Evolutionary conservation across 2,888 invertebrate species (phyloP).

Genomic region (Vandiemenella viatica): DNA sequence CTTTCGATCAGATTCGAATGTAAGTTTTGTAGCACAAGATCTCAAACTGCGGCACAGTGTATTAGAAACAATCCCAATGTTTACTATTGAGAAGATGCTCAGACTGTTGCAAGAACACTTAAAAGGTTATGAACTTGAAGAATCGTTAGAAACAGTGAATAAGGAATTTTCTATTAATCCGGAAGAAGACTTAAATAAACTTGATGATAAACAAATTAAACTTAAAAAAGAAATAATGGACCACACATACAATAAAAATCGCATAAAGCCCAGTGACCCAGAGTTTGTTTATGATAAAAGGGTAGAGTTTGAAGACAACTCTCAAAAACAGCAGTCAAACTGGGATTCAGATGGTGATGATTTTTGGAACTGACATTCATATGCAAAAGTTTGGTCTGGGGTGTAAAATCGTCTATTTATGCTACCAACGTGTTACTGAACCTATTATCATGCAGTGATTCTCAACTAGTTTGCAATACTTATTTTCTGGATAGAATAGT

Average conservation of each 20-base stretch:
- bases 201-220: slow-evolving; percentile 27
- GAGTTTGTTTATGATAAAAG: slow-evolving; percentile 33
- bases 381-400: no score
- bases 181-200: slow-evolving; percentile 32
- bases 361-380: slow-evolving; percentile 16
- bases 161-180: slow-evolving; percentile 28
- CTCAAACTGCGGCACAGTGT: slow-evolving; percentile 28
- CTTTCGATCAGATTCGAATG: slow-evolving; percentile 27
- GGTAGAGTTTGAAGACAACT: slow-evolving; percentile 25
- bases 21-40: slow-evolving; percentile 25
- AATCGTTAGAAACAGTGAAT: slow-evolving; percentile 24
- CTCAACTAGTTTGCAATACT: no score
- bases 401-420: no score
- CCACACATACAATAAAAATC: slow-evolving; percentile 28
- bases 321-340: slow-evolving; percentile 24
- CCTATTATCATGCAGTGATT: no score
- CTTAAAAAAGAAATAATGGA: slow-evolving; percentile 34
- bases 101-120: slow-evolving; percentile 30
- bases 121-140: slow-evolving; percentile 27
- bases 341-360: slow-evolving; percentile 25
- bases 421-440: no score
- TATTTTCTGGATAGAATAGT: no score
- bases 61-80: slow-evolving; percentile 25
- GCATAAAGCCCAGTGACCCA: slow-evolving; percentile 29
- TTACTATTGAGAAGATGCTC: slow-evolving; percentile 30